Evolutionary conservation across 2,888 invertebrate species (phyloP).

Genomic region (Chymomyza caudatula): DNA sequence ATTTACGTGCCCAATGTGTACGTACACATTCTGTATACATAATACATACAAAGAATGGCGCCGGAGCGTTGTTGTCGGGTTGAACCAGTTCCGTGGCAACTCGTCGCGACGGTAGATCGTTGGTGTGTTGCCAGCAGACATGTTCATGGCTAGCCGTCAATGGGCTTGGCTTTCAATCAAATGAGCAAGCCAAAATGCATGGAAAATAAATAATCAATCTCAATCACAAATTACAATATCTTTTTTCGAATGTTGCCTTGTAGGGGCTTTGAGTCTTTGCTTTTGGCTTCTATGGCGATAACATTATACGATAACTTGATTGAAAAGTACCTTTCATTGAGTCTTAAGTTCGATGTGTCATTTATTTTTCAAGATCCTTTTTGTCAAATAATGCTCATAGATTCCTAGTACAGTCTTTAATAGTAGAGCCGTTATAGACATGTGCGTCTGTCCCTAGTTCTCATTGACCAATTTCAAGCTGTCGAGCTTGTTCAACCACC

Average conservation of each 20-base stretch:
- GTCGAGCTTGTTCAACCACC: no score
- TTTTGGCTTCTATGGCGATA: not conserved
- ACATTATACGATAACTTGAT: not conserved
- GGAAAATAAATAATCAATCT: slow-evolving; percentile 68
- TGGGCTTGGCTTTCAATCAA: slow-evolving; percentile 42
- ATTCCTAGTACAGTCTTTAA: no score
- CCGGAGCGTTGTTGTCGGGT: not conserved
- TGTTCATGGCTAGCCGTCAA: not conserved
- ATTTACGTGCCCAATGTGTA: no score
- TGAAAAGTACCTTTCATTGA: no score
- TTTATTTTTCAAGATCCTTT: no score
- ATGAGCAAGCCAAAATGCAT: slow-evolving; percentile 28
- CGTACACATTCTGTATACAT: no score
- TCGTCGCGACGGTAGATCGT: not conserved
- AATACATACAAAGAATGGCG: not conserved
- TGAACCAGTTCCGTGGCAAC: not conserved
- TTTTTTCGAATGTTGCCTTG: not conserved
- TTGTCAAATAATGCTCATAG: no score
- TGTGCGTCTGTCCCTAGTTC: no score
- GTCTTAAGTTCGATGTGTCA: no score
- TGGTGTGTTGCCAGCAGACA: not conserved
- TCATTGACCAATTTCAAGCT: no score
- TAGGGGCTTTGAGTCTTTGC: not conserved
- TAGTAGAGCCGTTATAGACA: no score
- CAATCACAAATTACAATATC: slow-evolving; percentile 65